Percentiles rank a stretch among this genome's conserved stretches.
phyloP scores from a whole-genome alignment of 2,113 vertebrate genomes.

The Pitta sordida region DNA sequence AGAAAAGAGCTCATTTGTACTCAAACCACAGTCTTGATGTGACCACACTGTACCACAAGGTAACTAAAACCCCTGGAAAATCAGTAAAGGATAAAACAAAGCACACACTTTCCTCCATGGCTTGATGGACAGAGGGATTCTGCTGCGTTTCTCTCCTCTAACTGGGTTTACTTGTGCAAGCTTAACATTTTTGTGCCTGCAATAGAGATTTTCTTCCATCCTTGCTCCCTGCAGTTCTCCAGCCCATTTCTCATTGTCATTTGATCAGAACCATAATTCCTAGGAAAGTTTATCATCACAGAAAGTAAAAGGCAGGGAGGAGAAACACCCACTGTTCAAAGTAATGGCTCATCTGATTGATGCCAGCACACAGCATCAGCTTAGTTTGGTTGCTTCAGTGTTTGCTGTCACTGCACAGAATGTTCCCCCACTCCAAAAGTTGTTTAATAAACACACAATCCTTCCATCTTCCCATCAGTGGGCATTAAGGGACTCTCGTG shows the following conservation, averaged over 20 bases:
- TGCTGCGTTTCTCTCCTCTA: not conserved
- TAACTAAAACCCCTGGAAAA: not conserved
- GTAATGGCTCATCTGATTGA: conserved; percentile 12
- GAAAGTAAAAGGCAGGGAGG: conserved; percentile 18
- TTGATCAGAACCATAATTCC: conserved; percentile 1
- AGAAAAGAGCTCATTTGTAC: not conserved
- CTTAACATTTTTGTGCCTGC: conserved; percentile 17
- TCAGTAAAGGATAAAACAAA: not conserved
- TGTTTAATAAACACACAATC: not conserved
- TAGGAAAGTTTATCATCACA: conserved; percentile 23
- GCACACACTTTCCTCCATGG: not conserved
- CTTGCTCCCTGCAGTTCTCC: conserved; percentile 1
- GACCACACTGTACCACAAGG: not conserved
- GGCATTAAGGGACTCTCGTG: not conserved
- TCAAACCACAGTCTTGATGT: not conserved
- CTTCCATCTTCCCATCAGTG: not conserved
- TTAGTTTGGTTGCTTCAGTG: not conserved
- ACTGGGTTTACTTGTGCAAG: conserved; percentile 4
- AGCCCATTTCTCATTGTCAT: conserved; percentile 51
- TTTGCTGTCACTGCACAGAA: not conserved
- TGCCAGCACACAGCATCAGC: not conserved
- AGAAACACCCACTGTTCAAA: not conserved
- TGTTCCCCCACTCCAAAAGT: not conserved
- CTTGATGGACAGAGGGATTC: not conserved
- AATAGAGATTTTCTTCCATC: conserved; percentile 35